Evolutionary conservation across 2,888 invertebrate genomes (phyloP).

Genomic region (Rosalia funebris): DNA sequence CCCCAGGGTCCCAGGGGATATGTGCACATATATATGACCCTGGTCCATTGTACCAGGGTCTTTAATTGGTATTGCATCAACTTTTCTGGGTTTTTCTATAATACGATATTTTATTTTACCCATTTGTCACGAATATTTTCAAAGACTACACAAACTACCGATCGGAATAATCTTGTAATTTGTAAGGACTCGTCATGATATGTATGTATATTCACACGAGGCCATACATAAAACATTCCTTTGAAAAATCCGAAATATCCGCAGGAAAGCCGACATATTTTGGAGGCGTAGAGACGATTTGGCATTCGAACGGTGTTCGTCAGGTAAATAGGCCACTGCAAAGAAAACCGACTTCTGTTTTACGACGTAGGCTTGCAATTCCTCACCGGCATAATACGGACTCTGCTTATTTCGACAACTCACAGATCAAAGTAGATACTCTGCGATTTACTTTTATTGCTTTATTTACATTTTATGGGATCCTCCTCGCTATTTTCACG

Average conservation of each 20-base stretch:
- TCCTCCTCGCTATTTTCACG: constrained; percentile 26
- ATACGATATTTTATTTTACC: not conserved
- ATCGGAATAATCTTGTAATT: constrained; percentile 1
- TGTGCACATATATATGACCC: no score
- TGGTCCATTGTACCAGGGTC: no score
- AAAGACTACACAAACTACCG: no score
- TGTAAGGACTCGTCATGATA: not conserved
- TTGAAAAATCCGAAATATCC: constrained; percentile 17
- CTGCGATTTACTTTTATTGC: constrained; percentile 54
- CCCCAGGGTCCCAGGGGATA: no score
- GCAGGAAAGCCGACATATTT: constrained; percentile 28
- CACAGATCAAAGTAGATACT: constrained; percentile 50
- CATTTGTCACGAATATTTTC: no score
- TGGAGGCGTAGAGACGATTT: constrained; percentile 41
- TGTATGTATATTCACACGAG: constrained; percentile 2
- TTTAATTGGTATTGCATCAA: no score
- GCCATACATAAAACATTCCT: constrained; percentile 16
- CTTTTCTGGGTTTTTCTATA: no score
- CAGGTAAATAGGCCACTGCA: constrained; percentile 54
- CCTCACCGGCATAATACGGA: constrained; percentile 50
- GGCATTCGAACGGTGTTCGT: constrained; percentile 48
- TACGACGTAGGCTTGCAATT: constrained; percentile 52
- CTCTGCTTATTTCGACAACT: constrained; percentile 53
- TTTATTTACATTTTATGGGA: constrained; percentile 52
- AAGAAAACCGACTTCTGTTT: constrained; percentile 51